Conservation (phyloP, 1,140 invertebrate species). For the Anastrepha ludens region DNA sequence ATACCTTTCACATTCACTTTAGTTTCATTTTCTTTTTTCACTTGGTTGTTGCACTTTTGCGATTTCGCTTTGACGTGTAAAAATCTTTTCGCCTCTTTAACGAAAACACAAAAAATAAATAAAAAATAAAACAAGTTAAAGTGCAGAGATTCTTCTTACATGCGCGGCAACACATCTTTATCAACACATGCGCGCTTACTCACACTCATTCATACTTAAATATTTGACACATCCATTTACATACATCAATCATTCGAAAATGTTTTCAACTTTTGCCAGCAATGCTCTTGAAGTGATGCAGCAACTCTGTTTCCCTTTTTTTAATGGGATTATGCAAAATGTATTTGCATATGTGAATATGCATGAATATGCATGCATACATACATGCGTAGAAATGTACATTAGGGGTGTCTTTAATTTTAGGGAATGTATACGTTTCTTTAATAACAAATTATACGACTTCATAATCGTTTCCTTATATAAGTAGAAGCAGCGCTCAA, state of each 20-base stretch:
- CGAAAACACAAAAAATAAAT: background rate
- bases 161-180: background rate
- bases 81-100: slow-evolving; percentile 1
- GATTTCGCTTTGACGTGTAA: slow-evolving; percentile 40
- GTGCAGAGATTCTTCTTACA: background rate
- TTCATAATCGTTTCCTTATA: too few relatives aligned
- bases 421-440: too few relatives aligned
- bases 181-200: background rate
- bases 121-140: background rate
- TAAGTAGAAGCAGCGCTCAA: too few relatives aligned
- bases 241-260: slow-evolving; percentile 22
- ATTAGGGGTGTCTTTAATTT: too few relatives aligned
- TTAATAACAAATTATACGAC: too few relatives aligned
- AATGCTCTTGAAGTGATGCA: slow-evolving; percentile 11
- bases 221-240: slow-evolving; percentile 10
- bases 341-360: background rate
- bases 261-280: background rate
- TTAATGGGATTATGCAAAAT: background rate
- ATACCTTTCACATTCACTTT: background rate
- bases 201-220: background rate
- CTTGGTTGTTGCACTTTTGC: background rate
- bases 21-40: background rate
- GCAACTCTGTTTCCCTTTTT: background rate
- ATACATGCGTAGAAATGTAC: background rate
- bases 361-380: background rate